Conservation (phyloP, 2,888 invertebrate genomes). For the Ptychoptera contaminata region DNA sequence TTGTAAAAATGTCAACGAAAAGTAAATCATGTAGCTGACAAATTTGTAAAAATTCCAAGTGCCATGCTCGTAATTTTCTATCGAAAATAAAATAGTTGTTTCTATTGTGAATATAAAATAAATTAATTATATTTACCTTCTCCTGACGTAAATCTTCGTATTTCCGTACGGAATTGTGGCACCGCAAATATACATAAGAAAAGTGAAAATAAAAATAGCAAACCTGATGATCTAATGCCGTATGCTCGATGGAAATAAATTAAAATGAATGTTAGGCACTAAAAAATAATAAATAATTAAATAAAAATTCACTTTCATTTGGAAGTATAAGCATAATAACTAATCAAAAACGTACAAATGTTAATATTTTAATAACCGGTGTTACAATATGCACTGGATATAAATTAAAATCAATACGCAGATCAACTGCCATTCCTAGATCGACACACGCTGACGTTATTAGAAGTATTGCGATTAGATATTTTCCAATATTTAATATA, state of each 20-base stretch:
- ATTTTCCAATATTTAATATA: constrained; percentile 36
- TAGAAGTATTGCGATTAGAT: not conserved
- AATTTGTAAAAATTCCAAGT: constrained; percentile 12
- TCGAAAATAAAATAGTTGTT: not conserved
- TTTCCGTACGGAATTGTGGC: constrained; percentile 12
- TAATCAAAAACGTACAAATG: constrained; percentile 12
- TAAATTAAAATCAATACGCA: constrained; percentile 31
- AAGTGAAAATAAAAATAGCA: constrained; percentile 40
- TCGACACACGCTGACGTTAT: constrained; percentile 27
- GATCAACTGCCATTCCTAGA: constrained; percentile 32
- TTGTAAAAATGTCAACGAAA: constrained; percentile 21
- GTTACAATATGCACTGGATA: constrained; percentile 7
- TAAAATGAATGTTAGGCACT: constrained; percentile 28
- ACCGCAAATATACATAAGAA: constrained; percentile 28
- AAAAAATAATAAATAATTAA: constrained; percentile 1
- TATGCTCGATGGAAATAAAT: constrained; percentile 31
- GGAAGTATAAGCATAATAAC: not conserved
- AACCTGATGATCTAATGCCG: constrained; percentile 38
- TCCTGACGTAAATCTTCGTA: constrained; percentile 6
- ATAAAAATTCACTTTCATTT: not conserved
- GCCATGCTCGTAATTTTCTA: not conserved
- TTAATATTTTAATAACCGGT: constrained; percentile 8
- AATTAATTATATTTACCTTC: constrained; percentile 4
- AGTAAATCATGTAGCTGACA: constrained; percentile 22
- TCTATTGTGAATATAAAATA: not conserved